A percentile compares a stretch with the other conserved stretches of the same genome.
Evolutionary conservation across 2,797 vertebrate genomes (phyloP).

Genomic region (Macropus fuliginosus): DNA sequence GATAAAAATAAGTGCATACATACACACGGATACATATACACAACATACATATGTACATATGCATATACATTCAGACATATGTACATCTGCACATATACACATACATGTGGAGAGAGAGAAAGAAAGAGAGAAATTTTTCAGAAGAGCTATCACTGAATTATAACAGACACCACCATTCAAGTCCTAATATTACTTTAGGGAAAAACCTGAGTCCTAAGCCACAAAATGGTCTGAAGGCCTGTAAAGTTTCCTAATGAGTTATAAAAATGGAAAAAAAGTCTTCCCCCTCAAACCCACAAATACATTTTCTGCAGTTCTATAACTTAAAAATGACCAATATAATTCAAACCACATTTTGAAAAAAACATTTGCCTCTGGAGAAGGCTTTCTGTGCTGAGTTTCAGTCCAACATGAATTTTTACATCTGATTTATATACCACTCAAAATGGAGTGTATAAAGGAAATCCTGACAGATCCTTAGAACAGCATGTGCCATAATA

Average conservation of each 20-base stretch:
- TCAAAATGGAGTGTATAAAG: conserved; percentile 76
- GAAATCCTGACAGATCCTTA: conserved; percentile 67
- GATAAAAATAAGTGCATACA: conserved; percentile 11
- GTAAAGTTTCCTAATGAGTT: conserved; percentile 70
- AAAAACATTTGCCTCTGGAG: conserved; percentile 68
- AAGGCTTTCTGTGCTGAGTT: conserved; percentile 69
- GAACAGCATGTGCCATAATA: conserved; percentile 72
- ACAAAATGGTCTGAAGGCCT: conserved; percentile 71
- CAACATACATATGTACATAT: background rate
- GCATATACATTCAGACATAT: background rate
- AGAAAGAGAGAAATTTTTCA: conserved; percentile 23
- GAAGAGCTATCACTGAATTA: conserved; percentile 61
- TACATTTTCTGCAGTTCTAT: conserved; percentile 74
- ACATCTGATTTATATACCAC: conserved; percentile 75
- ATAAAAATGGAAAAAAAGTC: conserved; percentile 69
- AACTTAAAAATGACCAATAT: conserved; percentile 71
- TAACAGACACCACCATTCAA: conserved; percentile 68
- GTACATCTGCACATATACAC: background rate
- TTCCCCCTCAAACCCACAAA: conserved; percentile 69
- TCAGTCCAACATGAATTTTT: conserved; percentile 74
- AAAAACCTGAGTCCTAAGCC: conserved; percentile 71
- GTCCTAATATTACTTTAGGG: conserved; percentile 75
- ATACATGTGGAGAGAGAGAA: background rate
- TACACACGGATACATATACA: background rate
- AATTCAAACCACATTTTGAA: conserved; percentile 70